Evolutionary conservation across 1,140 invertebrate genomes (phyloP).

Genomic region (Panagrolaimus sp.): DNA sequence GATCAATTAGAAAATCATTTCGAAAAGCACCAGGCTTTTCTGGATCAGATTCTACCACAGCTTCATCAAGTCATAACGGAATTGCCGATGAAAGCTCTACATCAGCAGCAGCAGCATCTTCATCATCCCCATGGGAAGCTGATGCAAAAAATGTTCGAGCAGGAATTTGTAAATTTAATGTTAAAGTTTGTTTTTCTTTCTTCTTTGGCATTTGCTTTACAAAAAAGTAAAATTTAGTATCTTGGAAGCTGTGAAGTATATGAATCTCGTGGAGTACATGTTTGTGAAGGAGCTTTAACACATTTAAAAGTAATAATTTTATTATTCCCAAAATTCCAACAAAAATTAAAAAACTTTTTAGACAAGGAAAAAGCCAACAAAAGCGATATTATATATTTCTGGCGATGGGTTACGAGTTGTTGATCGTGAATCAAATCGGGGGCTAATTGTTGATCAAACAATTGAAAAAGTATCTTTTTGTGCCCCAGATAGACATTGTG

Average conservation of each 20-base stretch:
- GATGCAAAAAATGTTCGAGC: constrained; percentile 88
- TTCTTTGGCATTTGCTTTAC: constrained; percentile 21
- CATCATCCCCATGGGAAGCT: constrained; percentile 76
- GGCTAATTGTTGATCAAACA: constrained; percentile 96
- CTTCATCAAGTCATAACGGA: not conserved
- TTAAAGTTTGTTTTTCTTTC: constrained; percentile 68
- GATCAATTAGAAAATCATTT: constrained; percentile 86
- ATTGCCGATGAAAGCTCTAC: constrained; percentile 59
- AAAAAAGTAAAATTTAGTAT: constrained; percentile 66
- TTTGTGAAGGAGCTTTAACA: constrained; percentile 97
- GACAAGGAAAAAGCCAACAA: constrained; percentile 80
- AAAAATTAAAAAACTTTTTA: constrained; percentile 53
- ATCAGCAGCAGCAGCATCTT: too few relatives aligned
- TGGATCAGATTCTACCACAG: constrained; percentile 50
- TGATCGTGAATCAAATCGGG: constrained; percentile 91
- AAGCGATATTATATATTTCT: constrained; percentile 86
- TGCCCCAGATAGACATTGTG: constrained; percentile 94
- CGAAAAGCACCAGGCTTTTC: constrained; percentile 67
- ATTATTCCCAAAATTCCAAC: constrained; percentile 64
- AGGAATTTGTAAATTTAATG: constrained; percentile 90
- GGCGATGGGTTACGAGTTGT: constrained; percentile 94
- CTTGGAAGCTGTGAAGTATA: constrained; percentile 97
- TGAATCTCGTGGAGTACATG: constrained; percentile 96
- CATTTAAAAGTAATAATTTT: constrained; percentile 62
- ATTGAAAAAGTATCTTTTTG: constrained; percentile 99